Evolutionary conservation across 2,888 invertebrate genomes (phyloP).

Genomic region (Drosophila picticornis): DNA sequence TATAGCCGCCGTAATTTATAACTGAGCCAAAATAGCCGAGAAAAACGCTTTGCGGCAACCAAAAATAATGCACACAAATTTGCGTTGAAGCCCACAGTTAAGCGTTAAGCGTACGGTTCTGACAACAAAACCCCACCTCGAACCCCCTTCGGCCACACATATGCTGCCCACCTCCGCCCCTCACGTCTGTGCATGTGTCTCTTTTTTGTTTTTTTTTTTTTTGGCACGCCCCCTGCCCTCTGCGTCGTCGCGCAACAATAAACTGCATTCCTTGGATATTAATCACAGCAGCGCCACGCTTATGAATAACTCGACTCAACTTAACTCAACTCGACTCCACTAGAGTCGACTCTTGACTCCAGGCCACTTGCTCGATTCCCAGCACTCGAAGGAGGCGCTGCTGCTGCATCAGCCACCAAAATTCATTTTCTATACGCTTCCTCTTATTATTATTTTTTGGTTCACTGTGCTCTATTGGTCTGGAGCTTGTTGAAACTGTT

Average conservation of each 20-base stretch:
- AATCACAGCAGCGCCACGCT: conserved; percentile 73
- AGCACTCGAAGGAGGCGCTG: conserved; percentile 8
- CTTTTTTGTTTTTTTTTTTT: too few relatives aligned
- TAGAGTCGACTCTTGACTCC: conserved; percentile 29
- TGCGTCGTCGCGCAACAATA: conserved; percentile 62
- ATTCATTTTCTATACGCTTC: conserved; percentile 17
- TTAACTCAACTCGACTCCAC: conserved; percentile 16
- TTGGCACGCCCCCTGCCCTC: conserved; percentile 52
- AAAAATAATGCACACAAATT: conserved; percentile 76
- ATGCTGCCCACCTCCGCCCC: background rate
- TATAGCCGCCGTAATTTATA: conserved; percentile 74
- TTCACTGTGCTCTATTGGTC: conserved; percentile 17
- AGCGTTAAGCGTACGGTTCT: conserved; percentile 18
- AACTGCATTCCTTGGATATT: conserved; percentile 78
- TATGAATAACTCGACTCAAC: conserved; percentile 43
- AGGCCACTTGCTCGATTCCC: conserved; percentile 17
- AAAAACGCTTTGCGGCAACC: conserved; percentile 63
- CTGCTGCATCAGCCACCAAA: conserved; percentile 9
- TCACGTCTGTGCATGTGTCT: conserved; percentile 45
- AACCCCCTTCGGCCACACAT: conserved; percentile 1
- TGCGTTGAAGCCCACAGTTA: conserved; percentile 54
- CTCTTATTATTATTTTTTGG: background rate
- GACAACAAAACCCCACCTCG: conserved; percentile 1
- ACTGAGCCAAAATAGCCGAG: conserved; percentile 74
- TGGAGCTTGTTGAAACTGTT: conserved; percentile 12